Base-by-base conservation (phyloP, 2,113 vertebrate genomes). In the Marmota flaviventris region DNA sequence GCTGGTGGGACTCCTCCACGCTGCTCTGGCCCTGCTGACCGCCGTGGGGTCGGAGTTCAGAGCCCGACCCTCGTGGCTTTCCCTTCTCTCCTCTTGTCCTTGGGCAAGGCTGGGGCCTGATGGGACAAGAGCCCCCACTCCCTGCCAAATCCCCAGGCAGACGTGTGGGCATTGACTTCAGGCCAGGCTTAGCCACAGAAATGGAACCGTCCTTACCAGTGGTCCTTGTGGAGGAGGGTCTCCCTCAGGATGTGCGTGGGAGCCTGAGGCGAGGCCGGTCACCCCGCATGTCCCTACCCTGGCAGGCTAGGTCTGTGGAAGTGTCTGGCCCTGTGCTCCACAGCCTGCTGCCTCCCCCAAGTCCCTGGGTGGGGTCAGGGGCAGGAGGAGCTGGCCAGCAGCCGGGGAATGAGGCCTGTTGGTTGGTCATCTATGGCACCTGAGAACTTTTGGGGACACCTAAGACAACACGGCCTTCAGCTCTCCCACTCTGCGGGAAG, bases 1-100 rank as follows among this genome's bases (percentile, higher is more conserved):
- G 29, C 29, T 89, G 3, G 17, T 0, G 14, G 14, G 9, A n/a
- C 29, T 27, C 81, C 13, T 0, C 4, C 0, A 5, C 6, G 5
- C 48, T 4, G 37, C 5, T 22, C 4, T 29, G 17, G 45, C 67
- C 16, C 0, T 5, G 61, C 34, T 25, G 27, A 27, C 63, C 27
- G 12, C 9, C 2, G 56, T 9, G 56, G 27, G 48, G 39, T 25
- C 25, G 3, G 51, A 39, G n/a, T 24, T 4, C 42, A 22, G 8
- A 48, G 34, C 45, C 0, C 1, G 56, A 22, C 48, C 48, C 17
- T 0, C 3, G 25, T 1, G 34, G 12, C 65, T 34, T 2, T 70
- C 65, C 24, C 48, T 25, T 16, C 0, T 8, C 11, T 11, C 29
- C n/a, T 86, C 84, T 8, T 25, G 51, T 34, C 42, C 67, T 39